A percentile compares a stretch with the other conserved stretches of the same genome.
Evolutionary conservation across 35 echinoderm and acorn worm genomes (phyloP).

Genomic region (Anneissia japonica): DNA sequence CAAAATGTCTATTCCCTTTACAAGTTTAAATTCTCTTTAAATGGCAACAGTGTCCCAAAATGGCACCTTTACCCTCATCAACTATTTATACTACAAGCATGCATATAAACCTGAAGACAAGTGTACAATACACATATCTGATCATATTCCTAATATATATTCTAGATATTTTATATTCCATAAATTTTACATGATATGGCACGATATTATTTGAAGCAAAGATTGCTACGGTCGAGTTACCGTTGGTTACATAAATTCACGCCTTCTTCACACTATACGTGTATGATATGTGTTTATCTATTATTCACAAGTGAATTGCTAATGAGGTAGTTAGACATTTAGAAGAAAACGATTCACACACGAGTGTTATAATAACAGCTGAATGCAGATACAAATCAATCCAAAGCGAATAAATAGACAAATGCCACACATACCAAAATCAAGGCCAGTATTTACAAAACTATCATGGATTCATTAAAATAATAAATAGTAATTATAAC

Average conservation of each 20-base stretch:
- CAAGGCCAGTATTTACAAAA: not conserved
- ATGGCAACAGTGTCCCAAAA: too few species aligned
- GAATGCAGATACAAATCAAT: not conserved
- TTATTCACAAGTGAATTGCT: not conserved
- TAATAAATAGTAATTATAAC: too few species aligned
- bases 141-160: too few species aligned
- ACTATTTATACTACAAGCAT: too few species aligned
- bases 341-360: not conserved
- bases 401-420: not conserved
- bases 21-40: too few species aligned
- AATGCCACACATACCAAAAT: not conserved
- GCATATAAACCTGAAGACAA: too few species aligned
- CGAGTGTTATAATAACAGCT: not conserved
- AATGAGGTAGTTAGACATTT: not conserved
- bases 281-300: not conserved
- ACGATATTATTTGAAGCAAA: not conserved
- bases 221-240: not conserved
- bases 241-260: not conserved
- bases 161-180: too few species aligned
- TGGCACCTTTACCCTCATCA: too few species aligned
- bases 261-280: not conserved
- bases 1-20: too few species aligned
- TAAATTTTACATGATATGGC: too few species aligned
- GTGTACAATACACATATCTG: too few species aligned
- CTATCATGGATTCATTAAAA: not conserved